Evolutionary conservation across 1,140 invertebrate species (phyloP).

Genomic region (Philaenus spumarius): DNA sequence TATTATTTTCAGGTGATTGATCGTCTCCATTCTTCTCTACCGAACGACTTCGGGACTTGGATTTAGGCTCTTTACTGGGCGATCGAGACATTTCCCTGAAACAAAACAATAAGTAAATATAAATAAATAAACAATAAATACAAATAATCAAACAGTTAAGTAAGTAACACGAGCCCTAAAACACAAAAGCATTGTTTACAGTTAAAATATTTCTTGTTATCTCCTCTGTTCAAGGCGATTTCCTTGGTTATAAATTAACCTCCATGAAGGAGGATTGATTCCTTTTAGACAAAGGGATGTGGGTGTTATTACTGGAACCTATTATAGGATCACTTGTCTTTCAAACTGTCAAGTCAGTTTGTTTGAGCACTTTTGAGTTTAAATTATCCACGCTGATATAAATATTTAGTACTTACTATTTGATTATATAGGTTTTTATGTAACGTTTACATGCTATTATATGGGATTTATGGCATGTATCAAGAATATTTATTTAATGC

Average conservation of each 20-base stretch:
- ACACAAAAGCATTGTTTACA: background rate
- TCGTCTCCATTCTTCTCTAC: conserved; percentile 47
- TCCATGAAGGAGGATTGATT: too few species aligned
- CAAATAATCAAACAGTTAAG: background rate
- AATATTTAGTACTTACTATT: too few species aligned
- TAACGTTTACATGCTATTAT: too few species aligned
- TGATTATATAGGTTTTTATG: too few species aligned
- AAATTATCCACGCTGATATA: too few species aligned
- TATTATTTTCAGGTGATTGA: conserved; percentile 40
- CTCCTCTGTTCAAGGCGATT: background rate
- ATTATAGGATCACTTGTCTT: too few species aligned
- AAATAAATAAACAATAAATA: background rate
- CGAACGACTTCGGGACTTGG: conserved; percentile 46
- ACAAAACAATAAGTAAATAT: background rate
- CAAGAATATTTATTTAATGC: too few species aligned
- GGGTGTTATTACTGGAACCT: too few species aligned
- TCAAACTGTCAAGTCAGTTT: too few species aligned
- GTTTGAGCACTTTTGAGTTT: too few species aligned
- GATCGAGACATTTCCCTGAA: conserved; percentile 43
- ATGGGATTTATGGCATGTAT: too few species aligned
- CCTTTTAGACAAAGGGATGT: background rate
- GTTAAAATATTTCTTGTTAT: background rate
- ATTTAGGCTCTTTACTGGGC: conserved; percentile 44
- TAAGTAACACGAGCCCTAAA: too few species aligned
- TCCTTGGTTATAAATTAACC: background rate